These are phyloP conservation scores for Cyphomyrus discorhynchus DNA, from an alignment of 2,113 vertebrate species.

Conservation along the genomic window DNA sequence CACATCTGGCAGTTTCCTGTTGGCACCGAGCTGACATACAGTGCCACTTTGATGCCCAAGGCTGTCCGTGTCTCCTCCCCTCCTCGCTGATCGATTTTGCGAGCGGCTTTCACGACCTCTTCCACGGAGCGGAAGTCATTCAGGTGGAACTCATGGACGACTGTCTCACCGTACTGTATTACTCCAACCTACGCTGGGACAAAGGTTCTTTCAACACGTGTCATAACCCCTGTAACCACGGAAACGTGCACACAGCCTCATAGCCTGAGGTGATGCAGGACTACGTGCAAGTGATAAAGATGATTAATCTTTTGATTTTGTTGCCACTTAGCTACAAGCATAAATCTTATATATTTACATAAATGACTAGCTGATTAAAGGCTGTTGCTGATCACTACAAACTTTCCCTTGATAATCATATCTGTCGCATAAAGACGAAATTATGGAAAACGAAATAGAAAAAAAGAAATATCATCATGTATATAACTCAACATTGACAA, in stretches of 20 bases:
- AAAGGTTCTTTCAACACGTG: background rate
- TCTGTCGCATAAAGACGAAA: background rate
- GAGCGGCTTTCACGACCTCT: conserved; percentile 81
- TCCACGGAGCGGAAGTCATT: conserved; percentile 81
- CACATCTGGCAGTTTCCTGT: background rate
- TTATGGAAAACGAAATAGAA: background rate
- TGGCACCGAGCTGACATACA: conserved; percentile 52
- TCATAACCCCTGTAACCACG: too few species aligned
- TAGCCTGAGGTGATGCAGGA: background rate
- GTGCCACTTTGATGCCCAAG: conserved; percentile 81
- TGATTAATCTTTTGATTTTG: background rate
- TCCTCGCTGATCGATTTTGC: conserved; percentile 80
- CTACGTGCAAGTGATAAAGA: background rate
- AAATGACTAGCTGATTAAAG: background rate
- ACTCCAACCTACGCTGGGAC: conserved; percentile 73
- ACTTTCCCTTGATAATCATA: background rate
- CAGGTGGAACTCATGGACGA: conserved; percentile 84
- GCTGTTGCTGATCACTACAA: background rate
- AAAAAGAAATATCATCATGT: background rate
- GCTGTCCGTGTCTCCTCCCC: conserved; percentile 90
- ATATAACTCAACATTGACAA: background rate
- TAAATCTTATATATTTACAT: background rate
- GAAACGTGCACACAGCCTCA: background rate
- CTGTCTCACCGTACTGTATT: conserved; percentile 83
- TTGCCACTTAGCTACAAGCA: background rate